Percentiles rank a stretch among this genome's conserved stretches.
These are phyloP conservation scores for Bovichtus variegatus DNA, from an alignment of 2,797 vertebrate species.

Conservation along the genomic window DNA sequence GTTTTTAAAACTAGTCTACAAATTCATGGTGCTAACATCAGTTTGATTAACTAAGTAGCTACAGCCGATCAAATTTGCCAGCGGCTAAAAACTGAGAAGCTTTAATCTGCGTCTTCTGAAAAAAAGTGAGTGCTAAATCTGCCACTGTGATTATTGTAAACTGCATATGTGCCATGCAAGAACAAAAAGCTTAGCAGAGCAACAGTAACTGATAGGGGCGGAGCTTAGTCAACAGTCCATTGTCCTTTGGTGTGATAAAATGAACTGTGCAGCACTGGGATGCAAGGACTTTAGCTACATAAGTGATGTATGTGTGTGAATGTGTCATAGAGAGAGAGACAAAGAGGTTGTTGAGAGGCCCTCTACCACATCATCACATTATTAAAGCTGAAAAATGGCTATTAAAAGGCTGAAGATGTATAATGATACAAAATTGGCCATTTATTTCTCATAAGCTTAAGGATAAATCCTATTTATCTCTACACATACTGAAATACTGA, in stretches of 20 bases:
- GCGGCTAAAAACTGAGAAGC: not conserved
- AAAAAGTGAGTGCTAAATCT: not conserved
- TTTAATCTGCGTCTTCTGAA: not conserved
- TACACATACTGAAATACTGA: not conserved
- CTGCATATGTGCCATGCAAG: not conserved
- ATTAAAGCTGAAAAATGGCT: not conserved
- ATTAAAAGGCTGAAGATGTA: not conserved
- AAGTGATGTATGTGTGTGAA: too few relatives aligned
- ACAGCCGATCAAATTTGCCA: not conserved
- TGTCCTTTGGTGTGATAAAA: not conserved
- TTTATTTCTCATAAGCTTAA: not conserved
- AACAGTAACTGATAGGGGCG: not conserved
- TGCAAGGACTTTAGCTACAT: too few relatives aligned
- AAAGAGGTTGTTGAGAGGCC: not conserved
- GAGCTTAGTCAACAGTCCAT: not conserved
- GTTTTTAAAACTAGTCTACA: too few relatives aligned
- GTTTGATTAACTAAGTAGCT: not conserved
- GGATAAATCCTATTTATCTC: not conserved
- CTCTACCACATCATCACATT: not conserved
- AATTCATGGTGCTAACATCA: not conserved
- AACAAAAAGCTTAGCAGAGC: not conserved
- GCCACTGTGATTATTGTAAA: not conserved
- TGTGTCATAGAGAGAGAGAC: too few relatives aligned
- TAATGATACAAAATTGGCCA: not conserved
- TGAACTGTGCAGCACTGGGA: too few relatives aligned